These are phyloP conservation scores for Odontamblyopus lacepedii DNA, from an alignment of 2,797 vertebrate species.

Conservation along the genomic window DNA sequence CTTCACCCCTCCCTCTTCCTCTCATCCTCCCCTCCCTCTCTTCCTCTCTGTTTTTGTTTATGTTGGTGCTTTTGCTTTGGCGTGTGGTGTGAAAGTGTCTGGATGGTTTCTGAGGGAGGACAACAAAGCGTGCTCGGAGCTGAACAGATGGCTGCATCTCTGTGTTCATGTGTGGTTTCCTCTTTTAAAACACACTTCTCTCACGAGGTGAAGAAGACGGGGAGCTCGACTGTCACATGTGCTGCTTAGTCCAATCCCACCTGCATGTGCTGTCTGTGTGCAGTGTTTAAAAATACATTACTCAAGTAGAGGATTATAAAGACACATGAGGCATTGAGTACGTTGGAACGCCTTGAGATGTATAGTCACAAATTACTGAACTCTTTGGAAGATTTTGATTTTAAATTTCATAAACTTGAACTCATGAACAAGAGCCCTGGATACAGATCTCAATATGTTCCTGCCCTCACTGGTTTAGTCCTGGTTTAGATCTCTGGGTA, in stretches of 20 bases:
- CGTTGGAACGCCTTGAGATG: too few species aligned
- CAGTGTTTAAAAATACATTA: background rate
- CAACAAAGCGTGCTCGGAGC: slow-evolving; percentile 40
- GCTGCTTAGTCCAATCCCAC: background rate
- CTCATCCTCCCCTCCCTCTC: too few species aligned
- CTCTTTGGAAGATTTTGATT: too few species aligned
- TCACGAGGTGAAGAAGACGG: slow-evolving; percentile 74
- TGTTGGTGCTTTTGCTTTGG: background rate
- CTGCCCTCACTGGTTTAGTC: too few species aligned
- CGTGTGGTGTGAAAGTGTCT: background rate
- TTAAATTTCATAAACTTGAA: too few species aligned
- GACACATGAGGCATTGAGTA: too few species aligned
- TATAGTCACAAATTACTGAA: too few species aligned
- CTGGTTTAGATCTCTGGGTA: too few species aligned
- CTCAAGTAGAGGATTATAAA: background rate
- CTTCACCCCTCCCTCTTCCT: too few species aligned
- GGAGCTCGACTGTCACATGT: slow-evolving; percentile 55
- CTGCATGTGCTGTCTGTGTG: background rate
- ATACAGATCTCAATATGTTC: too few species aligned
- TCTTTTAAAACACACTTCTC: slow-evolving; percentile 21
- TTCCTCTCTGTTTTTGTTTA: background rate
- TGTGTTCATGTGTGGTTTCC: slow-evolving; percentile 33
- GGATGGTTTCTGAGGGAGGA: slow-evolving; percentile 11
- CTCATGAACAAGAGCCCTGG: too few species aligned
- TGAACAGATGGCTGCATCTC: slow-evolving; percentile 73